Base-by-base conservation (phyloP, 1,140 invertebrate genomes). In the Lepidostoma basale region DNA sequence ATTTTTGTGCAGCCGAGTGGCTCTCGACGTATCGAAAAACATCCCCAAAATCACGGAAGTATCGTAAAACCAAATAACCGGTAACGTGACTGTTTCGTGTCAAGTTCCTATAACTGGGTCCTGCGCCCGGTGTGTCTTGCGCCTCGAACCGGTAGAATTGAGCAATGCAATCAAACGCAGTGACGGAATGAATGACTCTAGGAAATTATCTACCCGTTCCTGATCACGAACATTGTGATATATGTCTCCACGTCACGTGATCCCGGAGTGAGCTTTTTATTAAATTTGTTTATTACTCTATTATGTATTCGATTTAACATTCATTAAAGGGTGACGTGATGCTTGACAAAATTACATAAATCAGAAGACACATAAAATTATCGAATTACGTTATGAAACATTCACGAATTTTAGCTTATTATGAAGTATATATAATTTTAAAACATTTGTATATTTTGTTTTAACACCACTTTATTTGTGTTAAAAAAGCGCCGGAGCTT, bases 111-210 rank as follows among this genome's bases (percentile, higher is more conserved):
- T 70, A 62, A 52, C 23, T 23, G 62, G 25, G n/a, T 23, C 23
- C 12, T 40, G 63, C 47, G 39, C 6, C 20, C 9, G 47, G 25
- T 59, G 36, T 33, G 36, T 65, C 26, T 26, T 33, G 56, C 47
- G 44, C 33, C 54, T 25, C 40, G 25, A 33, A 60, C 47, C 62
- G 69, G 68, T 65, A 65, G 68, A 72, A 72, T 72, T 72, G 69
- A 72, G 69, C 69, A 72, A 72, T 72, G 69, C 60, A 65, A 70
- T 70, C 63, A 45, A 67, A 63, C 56, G 14, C 56, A 59, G 68
- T 59, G 62, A 47, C 49, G 42, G 14, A 39, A 26, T 67, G 64
- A 59, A 67, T 67, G 64, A 54, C 10, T 42, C 25, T 3, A 3
- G 62, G 64, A 67, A 70, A 70, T 70, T 67, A 70, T 63, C 63